These are phyloP conservation scores for Coboldia fuscipes DNA, from an alignment of 1,140 invertebrate genomes.

Conservation along the genomic window DNA sequence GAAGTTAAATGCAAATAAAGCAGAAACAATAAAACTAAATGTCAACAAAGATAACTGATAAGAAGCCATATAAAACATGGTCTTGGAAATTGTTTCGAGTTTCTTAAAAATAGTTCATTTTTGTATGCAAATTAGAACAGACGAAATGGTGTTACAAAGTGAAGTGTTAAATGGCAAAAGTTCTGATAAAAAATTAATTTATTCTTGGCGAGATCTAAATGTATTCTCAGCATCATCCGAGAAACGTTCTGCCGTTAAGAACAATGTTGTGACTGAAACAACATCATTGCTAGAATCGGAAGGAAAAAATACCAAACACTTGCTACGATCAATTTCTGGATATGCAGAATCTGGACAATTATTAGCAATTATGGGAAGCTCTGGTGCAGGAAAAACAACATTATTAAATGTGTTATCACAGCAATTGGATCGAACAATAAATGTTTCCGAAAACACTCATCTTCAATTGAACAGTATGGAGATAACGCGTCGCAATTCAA, in stretches of 20 bases:
- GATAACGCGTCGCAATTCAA: conserved; percentile 45
- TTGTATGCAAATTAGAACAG: neutral
- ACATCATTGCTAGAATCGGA: conserved; percentile 23
- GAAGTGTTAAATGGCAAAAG: conserved; percentile 5
- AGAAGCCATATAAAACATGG: neutral
- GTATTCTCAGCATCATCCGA: too few relatives aligned
- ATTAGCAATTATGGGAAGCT: conserved; percentile 81
- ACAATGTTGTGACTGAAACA: conserved; percentile 19
- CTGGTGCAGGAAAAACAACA: conserved; percentile 90
- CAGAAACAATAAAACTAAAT: too few relatives aligned
- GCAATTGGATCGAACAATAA: conserved; percentile 31
- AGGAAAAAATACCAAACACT: conserved; percentile 42
- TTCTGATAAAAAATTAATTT: conserved; percentile 18
- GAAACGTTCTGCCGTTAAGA: too few relatives aligned
- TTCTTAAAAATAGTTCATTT: neutral
- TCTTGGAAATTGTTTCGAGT: neutral
- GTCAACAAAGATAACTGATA: neutral
- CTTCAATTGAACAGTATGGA: conserved; percentile 43
- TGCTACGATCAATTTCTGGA: conserved; percentile 57
- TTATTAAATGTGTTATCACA: conserved; percentile 73
- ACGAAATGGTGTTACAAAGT: too few relatives aligned
- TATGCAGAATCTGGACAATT: conserved; percentile 74
- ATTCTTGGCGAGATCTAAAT: conserved; percentile 15
- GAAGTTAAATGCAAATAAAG: too few relatives aligned
- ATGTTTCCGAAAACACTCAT: conserved; percentile 24